Evolutionary conservation across 1,140 invertebrate genomes (phyloP).

Genomic region (Cardiocondyla obscurior): DNA sequence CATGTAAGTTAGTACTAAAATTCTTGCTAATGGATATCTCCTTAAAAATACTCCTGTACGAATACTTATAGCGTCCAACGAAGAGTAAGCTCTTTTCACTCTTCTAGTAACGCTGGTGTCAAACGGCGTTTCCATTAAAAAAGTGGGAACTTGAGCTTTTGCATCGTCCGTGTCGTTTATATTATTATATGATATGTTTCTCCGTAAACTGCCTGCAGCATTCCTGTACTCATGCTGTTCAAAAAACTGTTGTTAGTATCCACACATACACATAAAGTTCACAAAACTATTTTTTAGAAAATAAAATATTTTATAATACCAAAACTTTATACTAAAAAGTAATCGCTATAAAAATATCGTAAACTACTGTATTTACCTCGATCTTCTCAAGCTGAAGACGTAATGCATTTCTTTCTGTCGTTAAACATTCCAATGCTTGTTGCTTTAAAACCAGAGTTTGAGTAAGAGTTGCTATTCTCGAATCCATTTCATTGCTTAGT

Average conservation of each 20-base stretch:
- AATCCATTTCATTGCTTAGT: slow-evolving; percentile 87
- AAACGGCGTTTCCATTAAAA: slow-evolving; percentile 90
- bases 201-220: slow-evolving; percentile 75
- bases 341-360: background rate
- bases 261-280: background rate
- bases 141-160: slow-evolving; percentile 88
- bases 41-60: slow-evolving; percentile 91
- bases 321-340: background rate
- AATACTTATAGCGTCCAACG: slow-evolving; percentile 90
- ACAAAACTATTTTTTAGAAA: background rate
- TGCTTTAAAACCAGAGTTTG: slow-evolving; percentile 93
- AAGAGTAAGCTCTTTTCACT: slow-evolving; percentile 92
- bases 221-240: slow-evolving; percentile 84
- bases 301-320: background rate
- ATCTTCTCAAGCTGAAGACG: slow-evolving; percentile 91
- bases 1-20: slow-evolving; percentile 91
- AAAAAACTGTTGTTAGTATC: slow-evolving; percentile 39
- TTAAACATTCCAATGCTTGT: slow-evolving; percentile 89
- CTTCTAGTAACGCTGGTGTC: slow-evolving; percentile 90
- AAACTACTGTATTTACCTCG: slow-evolving; percentile 84
- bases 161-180: slow-evolving; percentile 88
- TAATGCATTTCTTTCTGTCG: slow-evolving; percentile 92
- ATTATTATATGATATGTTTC: slow-evolving; percentile 82
- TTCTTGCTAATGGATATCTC: slow-evolving; percentile 91
- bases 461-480: slow-evolving; percentile 88